Evolutionary conservation across 1,140 invertebrate genomes (phyloP).

Genomic region (Trichomalopsis sarcophagae): DNA sequence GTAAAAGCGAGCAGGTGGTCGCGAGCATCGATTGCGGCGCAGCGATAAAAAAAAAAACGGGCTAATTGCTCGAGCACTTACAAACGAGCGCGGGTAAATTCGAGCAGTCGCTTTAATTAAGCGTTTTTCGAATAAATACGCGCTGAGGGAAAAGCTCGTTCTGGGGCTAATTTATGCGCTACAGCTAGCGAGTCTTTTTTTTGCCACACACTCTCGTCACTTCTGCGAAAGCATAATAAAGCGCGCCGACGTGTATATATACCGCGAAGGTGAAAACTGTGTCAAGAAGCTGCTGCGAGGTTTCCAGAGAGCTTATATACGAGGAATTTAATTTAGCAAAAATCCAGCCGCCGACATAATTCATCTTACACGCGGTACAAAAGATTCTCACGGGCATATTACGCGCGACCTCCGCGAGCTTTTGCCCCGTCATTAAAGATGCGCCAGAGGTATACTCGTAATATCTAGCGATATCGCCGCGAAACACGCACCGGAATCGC

Average conservation of each 20-base stretch:
- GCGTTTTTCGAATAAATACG: slow-evolving; percentile 5
- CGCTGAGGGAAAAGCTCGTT: too few relatives aligned
- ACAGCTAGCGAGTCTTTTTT: too few relatives aligned
- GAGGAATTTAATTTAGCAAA: background rate
- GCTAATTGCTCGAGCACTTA: slow-evolving; percentile 17
- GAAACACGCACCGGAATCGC: background rate
- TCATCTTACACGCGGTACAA: background rate
- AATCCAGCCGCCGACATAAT: background rate
- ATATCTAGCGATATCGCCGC: background rate
- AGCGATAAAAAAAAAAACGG: slow-evolving; percentile 19
- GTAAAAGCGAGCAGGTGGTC: slow-evolving; percentile 1
- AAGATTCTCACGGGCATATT: background rate
- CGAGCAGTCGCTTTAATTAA: slow-evolving; percentile 12
- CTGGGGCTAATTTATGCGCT: too few relatives aligned
- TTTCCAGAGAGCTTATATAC: too few relatives aligned
- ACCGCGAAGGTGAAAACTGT: too few relatives aligned
- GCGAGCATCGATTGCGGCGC: background rate
- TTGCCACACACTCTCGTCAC: too few relatives aligned
- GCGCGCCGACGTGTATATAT: too few relatives aligned
- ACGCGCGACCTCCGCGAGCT: background rate
- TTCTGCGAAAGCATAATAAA: too few relatives aligned
- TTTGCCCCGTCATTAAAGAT: background rate
- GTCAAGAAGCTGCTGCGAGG: too few relatives aligned
- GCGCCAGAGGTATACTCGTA: background rate
- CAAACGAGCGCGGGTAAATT: slow-evolving; percentile 11